phyloP scores from a whole-genome alignment of 1,140 invertebrate genomes.

The Megalopta genalis region DNA sequence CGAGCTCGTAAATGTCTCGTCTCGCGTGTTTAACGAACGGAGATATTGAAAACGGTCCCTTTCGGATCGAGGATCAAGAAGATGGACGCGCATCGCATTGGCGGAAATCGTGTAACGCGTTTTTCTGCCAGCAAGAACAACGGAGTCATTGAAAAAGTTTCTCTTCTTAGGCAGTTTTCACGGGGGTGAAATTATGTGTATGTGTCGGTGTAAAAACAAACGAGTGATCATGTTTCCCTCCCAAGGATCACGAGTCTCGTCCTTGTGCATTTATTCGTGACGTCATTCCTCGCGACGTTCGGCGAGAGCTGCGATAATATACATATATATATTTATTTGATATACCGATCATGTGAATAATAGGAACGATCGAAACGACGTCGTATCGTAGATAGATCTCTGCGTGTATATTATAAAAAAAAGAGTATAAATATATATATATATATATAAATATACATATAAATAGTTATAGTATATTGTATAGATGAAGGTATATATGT shows the following conservation, averaged over 20 bases:
- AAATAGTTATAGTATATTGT: slow-evolving; percentile 36
- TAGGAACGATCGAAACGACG: slow-evolving; percentile 41
- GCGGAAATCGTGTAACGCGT: no score
- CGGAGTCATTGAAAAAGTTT: background rate
- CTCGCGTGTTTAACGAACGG: no score
- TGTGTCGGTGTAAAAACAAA: background rate
- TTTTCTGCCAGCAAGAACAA: no score
- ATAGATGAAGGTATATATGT: slow-evolving; percentile 65
- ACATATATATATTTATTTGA: slow-evolving; percentile 72
- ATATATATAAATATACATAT: slow-evolving; percentile 64
- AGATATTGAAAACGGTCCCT: no score
- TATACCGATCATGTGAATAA: slow-evolving; percentile 68
- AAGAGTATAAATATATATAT: slow-evolving; percentile 56
- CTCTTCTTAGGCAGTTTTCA: background rate
- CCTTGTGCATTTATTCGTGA: slow-evolving; percentile 71
- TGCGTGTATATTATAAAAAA: slow-evolving; percentile 72
- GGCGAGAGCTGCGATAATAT: slow-evolving; percentile 69
- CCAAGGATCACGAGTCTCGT: slow-evolving; percentile 24
- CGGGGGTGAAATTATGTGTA: background rate
- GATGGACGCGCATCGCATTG: no score
- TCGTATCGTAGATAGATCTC: slow-evolving; percentile 68
- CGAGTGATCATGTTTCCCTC: slow-evolving; percentile 7
- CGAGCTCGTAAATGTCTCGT: no score
- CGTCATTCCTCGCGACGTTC: slow-evolving; percentile 63
- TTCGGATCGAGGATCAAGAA: no score